Base-by-base conservation (phyloP, 1,140 invertebrate genomes). In the Thaumetopoea pityocampa region DNA sequence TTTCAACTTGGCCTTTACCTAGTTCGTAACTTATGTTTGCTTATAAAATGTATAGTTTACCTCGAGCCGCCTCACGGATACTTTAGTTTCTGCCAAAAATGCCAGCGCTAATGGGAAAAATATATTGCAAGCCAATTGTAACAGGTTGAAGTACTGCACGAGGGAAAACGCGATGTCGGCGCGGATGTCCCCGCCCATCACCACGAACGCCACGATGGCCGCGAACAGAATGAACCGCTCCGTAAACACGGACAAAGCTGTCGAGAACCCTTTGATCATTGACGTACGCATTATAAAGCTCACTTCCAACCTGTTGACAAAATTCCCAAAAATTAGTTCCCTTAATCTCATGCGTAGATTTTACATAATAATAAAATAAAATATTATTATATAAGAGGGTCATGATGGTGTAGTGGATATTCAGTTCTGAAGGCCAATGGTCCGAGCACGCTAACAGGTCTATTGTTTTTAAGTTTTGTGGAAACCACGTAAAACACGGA, bases 91-190 rank as follows among this genome's bases (percentile, higher is more conserved):
- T 7, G 88, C 87, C 3, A 85, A 67, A 16, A 69, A 78, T 8
- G 88, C 67, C 5, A 93, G 66, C 1, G 89, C 91, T 56, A 88
- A 62, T 1, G 93, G 93, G 68, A 91, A 92, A 45, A 91, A 88
- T 46, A 93, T 91, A 7, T 91, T 91, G 83, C 93, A 90, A 9
- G 90, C 90, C 1, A 91, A 66, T 54, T 93, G 89, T 9, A 94
- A 65, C 26, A 90, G 86, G 67, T 94, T 93, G 63, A 91, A 92
- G 53, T 94, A 89, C 37, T 92, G 89, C 17, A 92, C 89, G 41
- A 92, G 85, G 4, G 92, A 90, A 70, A 94, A 94, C 4, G 93
- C 90, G 58, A 89, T 88, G 41, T 91, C 88, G 0, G 92, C 88
- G 1, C 89, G 88, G 41, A 93, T 87, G 3, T 73, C 64, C 9